Conservation (phyloP, 2,113 vertebrate species). For the Forbesichthys agassizii region DNA sequence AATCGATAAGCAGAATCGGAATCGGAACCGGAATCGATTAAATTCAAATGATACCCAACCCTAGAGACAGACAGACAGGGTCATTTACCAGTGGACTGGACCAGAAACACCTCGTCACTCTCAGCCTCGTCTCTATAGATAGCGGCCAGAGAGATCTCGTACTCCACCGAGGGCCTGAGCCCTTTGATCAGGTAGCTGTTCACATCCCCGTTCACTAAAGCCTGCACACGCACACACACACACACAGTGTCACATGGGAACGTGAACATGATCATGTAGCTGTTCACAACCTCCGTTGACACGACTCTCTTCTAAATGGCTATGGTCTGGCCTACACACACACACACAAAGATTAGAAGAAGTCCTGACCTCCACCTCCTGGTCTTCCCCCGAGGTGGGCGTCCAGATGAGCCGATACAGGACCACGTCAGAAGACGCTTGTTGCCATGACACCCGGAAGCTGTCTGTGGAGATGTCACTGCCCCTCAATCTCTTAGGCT, state of each 20-base stretch:
- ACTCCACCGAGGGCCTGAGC: conserved; percentile 80
- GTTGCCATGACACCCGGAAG: conserved; percentile 88
- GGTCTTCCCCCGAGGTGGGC: conserved; percentile 78
- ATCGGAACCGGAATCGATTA: no score
- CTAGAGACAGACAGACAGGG: not conserved
- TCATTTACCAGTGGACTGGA: conserved; percentile 84
- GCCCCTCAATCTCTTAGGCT: conserved; percentile 79
- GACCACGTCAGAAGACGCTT: conserved; percentile 80
- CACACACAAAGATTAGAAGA: not conserved
- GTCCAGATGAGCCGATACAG: conserved; percentile 88
- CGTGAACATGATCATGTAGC: no score
- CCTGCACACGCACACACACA: conserved; percentile 59
- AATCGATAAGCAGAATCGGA: no score
- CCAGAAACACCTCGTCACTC: conserved; percentile 82
- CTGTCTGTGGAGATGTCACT: conserved; percentile 81
- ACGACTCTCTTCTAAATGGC: no score
- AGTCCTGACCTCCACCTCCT: not conserved
- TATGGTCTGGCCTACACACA: no score
- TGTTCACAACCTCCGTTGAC: no score
- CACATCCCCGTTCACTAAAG: conserved; percentile 77
- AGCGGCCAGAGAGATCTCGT: conserved; percentile 88
- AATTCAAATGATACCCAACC: no score
- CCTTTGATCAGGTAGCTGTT: conserved; percentile 81
- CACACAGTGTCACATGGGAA: not conserved
- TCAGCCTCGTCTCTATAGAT: conserved; percentile 84